Conservation (phyloP, 2,113 vertebrate species). For the Lophotis ruficrista region DNA sequence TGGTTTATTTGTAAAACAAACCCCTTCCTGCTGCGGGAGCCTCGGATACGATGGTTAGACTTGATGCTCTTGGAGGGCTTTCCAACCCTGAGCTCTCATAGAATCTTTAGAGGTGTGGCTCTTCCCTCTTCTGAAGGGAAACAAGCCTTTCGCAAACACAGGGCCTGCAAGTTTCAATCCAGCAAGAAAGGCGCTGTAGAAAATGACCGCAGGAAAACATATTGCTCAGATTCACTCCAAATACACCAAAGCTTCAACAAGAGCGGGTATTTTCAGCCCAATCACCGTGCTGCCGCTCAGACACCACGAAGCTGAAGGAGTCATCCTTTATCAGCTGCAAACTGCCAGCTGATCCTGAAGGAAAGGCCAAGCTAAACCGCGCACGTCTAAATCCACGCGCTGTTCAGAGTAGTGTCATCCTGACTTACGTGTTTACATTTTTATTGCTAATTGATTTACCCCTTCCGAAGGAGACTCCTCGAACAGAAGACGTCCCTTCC, state of each 20-base stretch:
- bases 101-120: neutral
- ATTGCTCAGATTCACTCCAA: neutral
- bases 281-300: neutral
- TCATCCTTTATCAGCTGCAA: neutral
- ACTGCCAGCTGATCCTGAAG: neutral
- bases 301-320: neutral
- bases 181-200: neutral
- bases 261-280: neutral
- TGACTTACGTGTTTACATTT: neutral
- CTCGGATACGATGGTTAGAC: neutral
- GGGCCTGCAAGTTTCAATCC: neutral
- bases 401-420: neutral
- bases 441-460: conserved; percentile 65
- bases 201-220: neutral
- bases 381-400: neutral
- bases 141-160: neutral
- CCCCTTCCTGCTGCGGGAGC: neutral
- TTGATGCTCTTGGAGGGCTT: too few relatives aligned
- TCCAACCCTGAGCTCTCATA: too few relatives aligned
- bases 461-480: conserved; percentile 61
- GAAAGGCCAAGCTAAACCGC: neutral
- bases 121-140: neutral
- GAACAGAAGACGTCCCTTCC: conserved; percentile 41
- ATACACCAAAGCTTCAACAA: neutral
- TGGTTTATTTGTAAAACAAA: neutral